phyloP scores from a whole-genome alignment of 2,888 invertebrate species.

The Cataglyphis livida region DNA sequence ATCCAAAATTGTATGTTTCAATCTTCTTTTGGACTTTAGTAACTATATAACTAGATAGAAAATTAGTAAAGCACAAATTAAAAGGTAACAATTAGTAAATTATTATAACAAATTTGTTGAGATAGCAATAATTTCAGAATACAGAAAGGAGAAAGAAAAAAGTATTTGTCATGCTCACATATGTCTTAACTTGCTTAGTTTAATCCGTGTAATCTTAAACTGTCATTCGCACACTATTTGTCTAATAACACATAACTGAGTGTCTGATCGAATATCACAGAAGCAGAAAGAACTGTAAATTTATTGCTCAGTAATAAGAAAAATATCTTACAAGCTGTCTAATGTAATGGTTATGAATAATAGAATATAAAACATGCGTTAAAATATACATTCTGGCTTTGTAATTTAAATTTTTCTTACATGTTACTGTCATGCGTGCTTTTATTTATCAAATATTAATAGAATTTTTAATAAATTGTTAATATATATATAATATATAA shows the following conservation, averaged over 20 bases:
- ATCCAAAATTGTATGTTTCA: neutral
- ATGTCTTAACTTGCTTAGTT: neutral
- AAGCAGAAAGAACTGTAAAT: constrained; percentile 52
- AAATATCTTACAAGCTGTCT: neutral
- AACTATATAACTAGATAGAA: neutral
- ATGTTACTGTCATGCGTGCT: neutral
- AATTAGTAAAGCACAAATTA: neutral
- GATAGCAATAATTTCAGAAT: neutral
- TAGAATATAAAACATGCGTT: neutral
- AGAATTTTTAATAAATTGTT: neutral
- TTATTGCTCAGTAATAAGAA: constrained; percentile 43
- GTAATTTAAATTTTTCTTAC: neutral
- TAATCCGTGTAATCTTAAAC: neutral
- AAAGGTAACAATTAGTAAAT: neutral
- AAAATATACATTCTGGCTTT: neutral
- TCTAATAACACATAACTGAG: constrained; percentile 2
- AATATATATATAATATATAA: neutral
- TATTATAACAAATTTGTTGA: neutral
- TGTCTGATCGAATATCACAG: constrained; percentile 51
- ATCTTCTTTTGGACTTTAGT: neutral
- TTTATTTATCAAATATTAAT: neutral
- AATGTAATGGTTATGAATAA: neutral
- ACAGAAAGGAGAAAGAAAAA: neutral
- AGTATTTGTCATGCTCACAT: neutral
- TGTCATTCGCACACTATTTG: neutral